These are phyloP conservation scores for Oscheius onirici DNA, from an alignment of 2,888 invertebrate species.

Conservation along the genomic window DNA sequence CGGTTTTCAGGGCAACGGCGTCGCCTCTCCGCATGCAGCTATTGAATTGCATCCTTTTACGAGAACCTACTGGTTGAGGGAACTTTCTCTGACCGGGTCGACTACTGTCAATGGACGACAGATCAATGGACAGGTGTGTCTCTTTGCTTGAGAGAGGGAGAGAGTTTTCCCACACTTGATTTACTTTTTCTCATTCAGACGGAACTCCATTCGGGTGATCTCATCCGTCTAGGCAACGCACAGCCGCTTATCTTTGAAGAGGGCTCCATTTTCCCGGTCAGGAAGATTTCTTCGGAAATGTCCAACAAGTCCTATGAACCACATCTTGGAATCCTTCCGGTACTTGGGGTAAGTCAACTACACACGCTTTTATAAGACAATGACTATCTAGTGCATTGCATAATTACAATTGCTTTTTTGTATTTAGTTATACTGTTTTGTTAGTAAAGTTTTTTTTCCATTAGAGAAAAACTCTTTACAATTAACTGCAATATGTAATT, in stretches of 20 bases:
- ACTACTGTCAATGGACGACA: slow-evolving; percentile 51
- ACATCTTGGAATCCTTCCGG: slow-evolving; percentile 15
- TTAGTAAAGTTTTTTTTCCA: too few species aligned
- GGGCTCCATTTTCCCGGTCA: not conserved
- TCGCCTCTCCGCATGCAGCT: slow-evolving; percentile 58
- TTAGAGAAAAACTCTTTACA: too few species aligned
- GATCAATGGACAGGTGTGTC: slow-evolving; percentile 48
- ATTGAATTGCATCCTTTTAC: slow-evolving; percentile 59
- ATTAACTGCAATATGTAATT: too few species aligned
- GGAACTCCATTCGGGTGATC: slow-evolving; percentile 39
- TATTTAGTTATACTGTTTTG: too few species aligned
- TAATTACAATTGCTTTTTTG: too few species aligned
- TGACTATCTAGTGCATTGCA: too few species aligned
- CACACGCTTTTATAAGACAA: too few species aligned
- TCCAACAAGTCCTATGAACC: not conserved
- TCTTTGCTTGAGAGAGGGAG: not conserved
- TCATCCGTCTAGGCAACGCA: slow-evolving; percentile 41
- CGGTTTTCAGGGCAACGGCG: slow-evolving; percentile 43
- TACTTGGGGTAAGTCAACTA: slow-evolving; percentile 21
- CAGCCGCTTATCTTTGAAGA: slow-evolving; percentile 34
- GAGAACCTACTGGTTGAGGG: slow-evolving; percentile 56
- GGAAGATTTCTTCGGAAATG: slow-evolving; percentile 9
- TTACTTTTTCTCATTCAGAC: slow-evolving; percentile 15
- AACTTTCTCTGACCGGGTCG: slow-evolving; percentile 47
- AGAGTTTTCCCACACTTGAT: not conserved